Evolutionary conservation across 2,888 invertebrate genomes (phyloP).

Genomic region (Maniola hyperantus): DNA sequence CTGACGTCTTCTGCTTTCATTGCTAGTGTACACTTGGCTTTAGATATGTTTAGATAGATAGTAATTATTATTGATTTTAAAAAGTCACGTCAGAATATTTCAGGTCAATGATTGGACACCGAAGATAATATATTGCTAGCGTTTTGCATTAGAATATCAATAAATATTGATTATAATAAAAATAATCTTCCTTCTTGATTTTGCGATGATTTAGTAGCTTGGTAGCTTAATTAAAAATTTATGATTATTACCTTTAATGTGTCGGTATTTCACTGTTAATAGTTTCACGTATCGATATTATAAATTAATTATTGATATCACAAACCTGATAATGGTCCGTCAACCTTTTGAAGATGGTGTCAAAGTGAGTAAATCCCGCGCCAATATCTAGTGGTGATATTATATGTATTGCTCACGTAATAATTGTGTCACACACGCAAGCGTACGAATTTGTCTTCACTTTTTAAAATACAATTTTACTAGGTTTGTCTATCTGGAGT

Average conservation of each 20-base stretch:
- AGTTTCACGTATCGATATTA: background rate
- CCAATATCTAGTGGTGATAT: no score
- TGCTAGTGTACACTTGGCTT: no score
- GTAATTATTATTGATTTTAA: background rate
- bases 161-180: conserved; percentile 1
- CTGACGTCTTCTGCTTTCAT: no score
- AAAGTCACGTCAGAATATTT: background rate
- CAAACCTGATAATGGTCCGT: no score
- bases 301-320: background rate
- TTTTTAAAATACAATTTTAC: no score
- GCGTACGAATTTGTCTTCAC: no score
- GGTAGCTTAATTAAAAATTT: background rate
- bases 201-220: background rate
- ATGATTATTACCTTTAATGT: conserved; percentile 16
- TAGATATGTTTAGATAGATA: conserved; percentile 2
- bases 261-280: background rate
- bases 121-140: background rate
- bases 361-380: no score
- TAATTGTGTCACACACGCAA: no score
- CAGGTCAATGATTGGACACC: background rate
- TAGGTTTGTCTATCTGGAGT: no score
- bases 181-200: conserved; percentile 9
- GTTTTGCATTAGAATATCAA: background rate
- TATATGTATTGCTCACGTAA: no score
- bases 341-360: no score